Conservation (phyloP, 2,888 invertebrate genomes). For the Amaurobius ferox region DNA sequence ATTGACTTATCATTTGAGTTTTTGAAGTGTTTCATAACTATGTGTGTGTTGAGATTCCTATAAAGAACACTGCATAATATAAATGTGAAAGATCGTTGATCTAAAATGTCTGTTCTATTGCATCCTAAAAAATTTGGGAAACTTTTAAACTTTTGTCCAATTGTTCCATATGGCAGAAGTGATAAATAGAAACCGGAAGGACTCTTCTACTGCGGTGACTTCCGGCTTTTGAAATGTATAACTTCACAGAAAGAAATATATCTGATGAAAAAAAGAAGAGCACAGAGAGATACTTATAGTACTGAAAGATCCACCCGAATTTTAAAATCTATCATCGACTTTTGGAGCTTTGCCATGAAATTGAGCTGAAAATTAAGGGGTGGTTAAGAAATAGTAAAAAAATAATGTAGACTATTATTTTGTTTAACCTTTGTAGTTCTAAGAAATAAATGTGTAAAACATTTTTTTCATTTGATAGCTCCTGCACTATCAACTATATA, state of each 20-base stretch:
- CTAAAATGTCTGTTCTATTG: no score
- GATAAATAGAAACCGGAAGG: slow-evolving; percentile 57
- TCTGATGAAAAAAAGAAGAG: slow-evolving; percentile 48
- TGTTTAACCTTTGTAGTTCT: no score
- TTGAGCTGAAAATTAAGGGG: slow-evolving; percentile 6
- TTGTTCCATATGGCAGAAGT: slow-evolving; percentile 61
- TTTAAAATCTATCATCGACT: slow-evolving; percentile 43
- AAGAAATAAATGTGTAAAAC: no score
- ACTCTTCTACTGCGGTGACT: slow-evolving; percentile 16
- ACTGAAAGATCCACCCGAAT: slow-evolving; percentile 51
- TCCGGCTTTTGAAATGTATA: slow-evolving; percentile 42
- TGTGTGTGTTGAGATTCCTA: no score
- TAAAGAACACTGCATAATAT: no score
- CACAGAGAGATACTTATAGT: slow-evolving; percentile 28
- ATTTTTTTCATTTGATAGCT: no score
- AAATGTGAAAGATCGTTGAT: no score
- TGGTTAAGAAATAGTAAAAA: slow-evolving; percentile 9
- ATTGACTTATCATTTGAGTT: no score
- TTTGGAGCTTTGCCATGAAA: slow-evolving; percentile 22
- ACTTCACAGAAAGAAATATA: slow-evolving; percentile 35
- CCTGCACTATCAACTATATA: no score
- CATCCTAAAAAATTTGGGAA: no score
- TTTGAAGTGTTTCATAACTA: no score
- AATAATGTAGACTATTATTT: no score
- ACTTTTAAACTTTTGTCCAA: slow-evolving; percentile 6